Percentiles rank a stretch among this genome's conserved stretches.
Conservation (phyloP, 2,797 vertebrate genomes). For the Trematomus bernacchii region DNA sequence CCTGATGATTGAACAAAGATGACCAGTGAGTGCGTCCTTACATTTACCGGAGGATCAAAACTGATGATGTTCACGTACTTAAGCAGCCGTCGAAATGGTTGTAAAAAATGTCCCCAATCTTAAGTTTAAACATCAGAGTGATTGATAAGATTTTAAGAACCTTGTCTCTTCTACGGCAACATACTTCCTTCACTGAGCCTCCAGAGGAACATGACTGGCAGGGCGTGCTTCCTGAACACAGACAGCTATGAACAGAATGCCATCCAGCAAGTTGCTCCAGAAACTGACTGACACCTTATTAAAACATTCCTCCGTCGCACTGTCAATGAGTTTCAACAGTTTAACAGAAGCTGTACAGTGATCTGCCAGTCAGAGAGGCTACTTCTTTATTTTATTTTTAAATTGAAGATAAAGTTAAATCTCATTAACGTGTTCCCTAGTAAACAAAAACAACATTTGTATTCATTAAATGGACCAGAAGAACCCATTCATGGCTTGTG, state of each 20-base stretch:
- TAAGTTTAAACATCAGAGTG: slow-evolving; percentile 16
- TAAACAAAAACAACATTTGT: no score
- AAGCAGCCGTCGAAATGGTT: slow-evolving; percentile 12
- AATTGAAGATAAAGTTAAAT: not conserved
- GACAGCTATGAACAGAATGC: slow-evolving; percentile 82
- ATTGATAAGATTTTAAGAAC: not conserved
- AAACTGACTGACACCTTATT: slow-evolving; percentile 59
- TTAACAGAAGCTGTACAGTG: not conserved
- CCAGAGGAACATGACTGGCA: slow-evolving; percentile 32
- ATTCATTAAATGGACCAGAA: not conserved
- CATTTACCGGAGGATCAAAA: slow-evolving; percentile 48
- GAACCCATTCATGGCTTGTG: not conserved
- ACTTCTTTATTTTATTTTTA: not conserved
- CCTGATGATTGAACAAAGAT: slow-evolving; percentile 49
- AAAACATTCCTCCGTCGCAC: slow-evolving; percentile 63
- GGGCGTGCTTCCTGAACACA: slow-evolving; percentile 65
- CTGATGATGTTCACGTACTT: slow-evolving; percentile 23
- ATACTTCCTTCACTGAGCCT: slow-evolving; percentile 26
- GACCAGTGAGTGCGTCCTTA: slow-evolving; percentile 29
- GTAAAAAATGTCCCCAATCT: not conserved
- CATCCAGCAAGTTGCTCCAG: slow-evolving; percentile 76
- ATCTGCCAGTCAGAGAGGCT: not conserved
- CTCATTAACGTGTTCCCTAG: not conserved
- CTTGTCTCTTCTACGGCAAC: slow-evolving; percentile 12
- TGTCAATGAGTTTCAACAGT: slow-evolving; percentile 12